Percentiles rank a stretch among this genome's conserved stretches.
Conservation (phyloP, 2,797 vertebrate genomes). For the Pampus argenteus region DNA sequence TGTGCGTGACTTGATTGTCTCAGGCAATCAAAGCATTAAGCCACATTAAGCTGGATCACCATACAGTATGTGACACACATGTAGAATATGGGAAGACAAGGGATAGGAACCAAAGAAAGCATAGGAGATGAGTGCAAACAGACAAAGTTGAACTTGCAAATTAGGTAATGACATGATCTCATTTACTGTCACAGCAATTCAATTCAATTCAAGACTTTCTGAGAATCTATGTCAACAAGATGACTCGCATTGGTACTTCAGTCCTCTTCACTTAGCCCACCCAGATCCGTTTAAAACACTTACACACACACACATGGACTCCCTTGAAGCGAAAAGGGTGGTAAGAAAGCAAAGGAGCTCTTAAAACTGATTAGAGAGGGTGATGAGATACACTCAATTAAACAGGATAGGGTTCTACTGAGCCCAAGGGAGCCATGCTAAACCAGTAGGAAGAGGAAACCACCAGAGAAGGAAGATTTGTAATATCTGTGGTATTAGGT, state of each 20-base stretch:
- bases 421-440: conserved; percentile 63
- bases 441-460: conserved; percentile 53
- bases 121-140: neutral
- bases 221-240: conserved; percentile 60
- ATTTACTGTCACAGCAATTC: neutral
- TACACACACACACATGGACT: conserved; percentile 29
- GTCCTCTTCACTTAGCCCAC: conserved; percentile 64
- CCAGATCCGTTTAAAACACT: conserved; percentile 60
- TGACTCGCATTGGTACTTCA: conserved; percentile 63
- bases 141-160: too few species aligned
- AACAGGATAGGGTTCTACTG: conserved; percentile 65
- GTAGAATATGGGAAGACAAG: neutral
- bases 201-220: too few species aligned
- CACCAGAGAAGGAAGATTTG: conserved; percentile 42
- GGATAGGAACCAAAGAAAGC: neutral
- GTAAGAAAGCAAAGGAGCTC: conserved; percentile 64
- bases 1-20: conserved; percentile 49
- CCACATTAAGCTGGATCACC: conserved; percentile 36
- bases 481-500: conserved; percentile 31
- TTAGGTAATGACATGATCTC: too few species aligned
- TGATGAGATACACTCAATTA: conserved; percentile 83
- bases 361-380: conserved; percentile 73
- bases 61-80: conserved; percentile 18
- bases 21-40: conserved; percentile 5
- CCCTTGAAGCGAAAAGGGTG: conserved; percentile 55